These are phyloP conservation scores for Nyctibius grandis DNA, from an alignment of 2,797 vertebrate genomes.

Conservation along the genomic window DNA sequence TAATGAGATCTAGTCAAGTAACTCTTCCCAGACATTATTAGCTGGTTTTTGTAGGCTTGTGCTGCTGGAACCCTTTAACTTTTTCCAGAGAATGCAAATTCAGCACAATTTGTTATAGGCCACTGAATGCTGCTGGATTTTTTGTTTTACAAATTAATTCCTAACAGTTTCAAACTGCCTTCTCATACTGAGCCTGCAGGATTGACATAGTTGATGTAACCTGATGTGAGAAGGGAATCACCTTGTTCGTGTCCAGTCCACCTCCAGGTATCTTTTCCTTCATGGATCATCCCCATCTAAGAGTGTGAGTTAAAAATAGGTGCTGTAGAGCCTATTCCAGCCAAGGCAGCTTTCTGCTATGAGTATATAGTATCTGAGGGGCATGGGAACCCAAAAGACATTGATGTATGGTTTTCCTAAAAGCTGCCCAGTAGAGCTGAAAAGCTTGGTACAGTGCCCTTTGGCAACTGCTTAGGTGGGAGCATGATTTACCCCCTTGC, in stretches of 20 bases:
- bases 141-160: not conserved
- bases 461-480: conserved; percentile 34
- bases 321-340: not conserved
- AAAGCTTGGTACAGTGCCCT: not conserved
- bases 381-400: not conserved
- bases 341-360: not conserved
- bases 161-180: not conserved
- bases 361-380: not conserved
- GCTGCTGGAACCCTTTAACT: not conserved
- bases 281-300: not conserved
- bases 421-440: not conserved
- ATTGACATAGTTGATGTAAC: not conserved
- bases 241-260: not conserved
- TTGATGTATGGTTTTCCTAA: not conserved
- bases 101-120: not conserved
- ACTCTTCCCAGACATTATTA: not conserved
- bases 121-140: not conserved
- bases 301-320: not conserved
- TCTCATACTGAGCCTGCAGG: not conserved
- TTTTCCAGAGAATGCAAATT: not conserved
- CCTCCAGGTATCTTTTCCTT: not conserved
- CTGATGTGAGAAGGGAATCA: not conserved
- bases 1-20: not conserved
- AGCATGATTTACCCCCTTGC: conserved; percentile 46
- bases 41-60: not conserved